phyloP scores from a whole-genome alignment of 2,113 vertebrate species.

The Poecilia latipinna region DNA sequence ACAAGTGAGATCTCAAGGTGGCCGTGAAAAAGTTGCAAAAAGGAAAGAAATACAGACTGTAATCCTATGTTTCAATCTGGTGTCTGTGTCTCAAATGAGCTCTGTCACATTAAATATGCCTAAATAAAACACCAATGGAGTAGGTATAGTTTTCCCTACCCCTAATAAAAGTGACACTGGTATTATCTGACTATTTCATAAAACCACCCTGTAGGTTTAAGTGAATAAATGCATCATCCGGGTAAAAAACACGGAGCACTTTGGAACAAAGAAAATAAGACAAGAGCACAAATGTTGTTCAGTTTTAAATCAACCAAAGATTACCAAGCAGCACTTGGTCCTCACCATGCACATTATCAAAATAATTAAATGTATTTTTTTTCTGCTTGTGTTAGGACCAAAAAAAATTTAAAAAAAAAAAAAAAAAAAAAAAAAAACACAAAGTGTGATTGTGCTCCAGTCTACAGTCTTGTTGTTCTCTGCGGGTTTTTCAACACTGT shows the following conservation, averaged over 20 bases:
- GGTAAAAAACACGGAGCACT: too few relatives aligned
- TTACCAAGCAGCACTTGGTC: background rate
- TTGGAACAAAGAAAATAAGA: background rate
- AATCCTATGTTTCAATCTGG: background rate
- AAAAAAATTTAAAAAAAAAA: slow-evolving; percentile 24
- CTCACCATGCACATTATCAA: background rate
- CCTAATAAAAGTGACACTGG: background rate
- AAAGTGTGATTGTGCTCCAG: slow-evolving; percentile 9
- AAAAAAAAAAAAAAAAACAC: background rate
- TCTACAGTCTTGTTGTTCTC: slow-evolving; percentile 51
- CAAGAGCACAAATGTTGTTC: background rate
- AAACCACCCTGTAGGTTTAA: background rate
- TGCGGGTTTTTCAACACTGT: slow-evolving; percentile 49
- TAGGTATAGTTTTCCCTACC: background rate
- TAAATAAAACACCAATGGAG: background rate
- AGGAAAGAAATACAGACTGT: background rate
- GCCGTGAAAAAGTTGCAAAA: background rate
- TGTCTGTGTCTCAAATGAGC: background rate
- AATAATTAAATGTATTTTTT: background rate
- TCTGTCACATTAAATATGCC: background rate
- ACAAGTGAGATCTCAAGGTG: background rate
- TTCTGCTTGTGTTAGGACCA: background rate
- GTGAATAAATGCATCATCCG: background rate
- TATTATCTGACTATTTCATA: background rate
- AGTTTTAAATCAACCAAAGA: background rate